These are phyloP conservation scores for Scaptomyza flava DNA, from an alignment of 2,888 invertebrate species.

Conservation along the genomic window DNA sequence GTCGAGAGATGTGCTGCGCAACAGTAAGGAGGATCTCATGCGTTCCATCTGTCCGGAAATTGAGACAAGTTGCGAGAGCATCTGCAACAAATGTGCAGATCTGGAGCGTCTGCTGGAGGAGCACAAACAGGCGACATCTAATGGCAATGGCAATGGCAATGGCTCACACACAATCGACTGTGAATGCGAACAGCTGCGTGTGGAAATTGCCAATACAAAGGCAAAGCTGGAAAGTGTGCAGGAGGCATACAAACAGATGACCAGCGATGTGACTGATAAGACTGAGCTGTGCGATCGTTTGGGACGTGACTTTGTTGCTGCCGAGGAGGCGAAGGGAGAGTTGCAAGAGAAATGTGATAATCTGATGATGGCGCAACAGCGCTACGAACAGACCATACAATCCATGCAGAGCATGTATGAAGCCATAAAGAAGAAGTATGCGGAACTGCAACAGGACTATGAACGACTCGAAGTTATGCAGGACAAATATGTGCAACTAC, in stretches of 20 bases:
- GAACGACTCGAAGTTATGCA: conserved; percentile 51
- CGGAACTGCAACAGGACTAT: conserved; percentile 67
- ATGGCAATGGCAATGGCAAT: conserved; percentile 13
- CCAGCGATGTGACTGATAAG: conserved; percentile 56
- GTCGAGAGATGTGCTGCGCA: conserved; percentile 61
- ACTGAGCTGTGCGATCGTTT: conserved; percentile 65
- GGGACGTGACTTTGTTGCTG: conserved; percentile 51
- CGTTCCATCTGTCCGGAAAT: conserved; percentile 59
- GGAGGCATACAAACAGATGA: conserved; percentile 50
- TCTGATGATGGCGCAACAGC: conserved; percentile 62
- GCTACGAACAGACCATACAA: conserved; percentile 49
- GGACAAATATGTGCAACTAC: conserved; percentile 68
- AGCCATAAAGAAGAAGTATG: conserved; percentile 70
- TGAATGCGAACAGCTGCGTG: conserved; percentile 67
- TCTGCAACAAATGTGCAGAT: conserved; percentile 74
- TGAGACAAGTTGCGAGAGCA: conserved; percentile 49
- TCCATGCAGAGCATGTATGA: conserved; percentile 71
- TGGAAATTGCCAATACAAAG: conserved; percentile 57
- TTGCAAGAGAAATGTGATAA: conserved; percentile 69
- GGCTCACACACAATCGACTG: conserved; percentile 23
- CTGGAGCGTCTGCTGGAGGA: conserved; percentile 65
- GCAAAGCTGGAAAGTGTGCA: conserved; percentile 66
- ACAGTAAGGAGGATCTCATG: conserved; percentile 73
- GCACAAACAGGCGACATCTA: conserved; percentile 34
- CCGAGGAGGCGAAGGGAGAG: conserved; percentile 56